phyloP scores from a whole-genome alignment of 2,113 vertebrate genomes.

The Channa argus region DNA sequence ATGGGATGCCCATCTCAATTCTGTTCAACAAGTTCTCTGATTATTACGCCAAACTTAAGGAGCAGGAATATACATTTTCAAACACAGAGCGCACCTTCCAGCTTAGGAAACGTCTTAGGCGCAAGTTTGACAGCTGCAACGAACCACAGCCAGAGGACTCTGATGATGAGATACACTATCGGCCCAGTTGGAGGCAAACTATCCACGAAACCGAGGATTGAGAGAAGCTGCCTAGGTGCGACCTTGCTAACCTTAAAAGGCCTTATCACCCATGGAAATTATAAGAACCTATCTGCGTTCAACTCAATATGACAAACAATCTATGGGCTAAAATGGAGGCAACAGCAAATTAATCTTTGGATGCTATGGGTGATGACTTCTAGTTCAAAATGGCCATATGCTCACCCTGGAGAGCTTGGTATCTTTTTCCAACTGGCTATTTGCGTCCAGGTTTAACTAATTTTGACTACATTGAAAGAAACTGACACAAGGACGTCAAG shows the following conservation, averaged over 20 bases:
- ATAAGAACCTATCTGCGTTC: conserved; percentile 56
- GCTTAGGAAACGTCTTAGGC: conserved; percentile 78
- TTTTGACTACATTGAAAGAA: conserved; percentile 25
- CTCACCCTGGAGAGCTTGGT: conserved; percentile 21
- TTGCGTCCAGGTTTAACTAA: conserved; percentile 9
- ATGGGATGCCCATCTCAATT: conserved; percentile 91
- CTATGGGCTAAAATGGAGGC: conserved; percentile 21
- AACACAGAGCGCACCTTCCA: conserved; percentile 80
- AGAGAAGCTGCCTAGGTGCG: conserved; percentile 15
- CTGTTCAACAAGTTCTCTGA: conserved; percentile 83
- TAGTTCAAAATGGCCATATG: conserved; percentile 33
- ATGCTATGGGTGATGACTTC: conserved; percentile 27
- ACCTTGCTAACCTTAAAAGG: conserved; percentile 51
- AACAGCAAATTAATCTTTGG: conserved; percentile 49
- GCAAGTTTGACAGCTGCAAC: conserved; percentile 76
- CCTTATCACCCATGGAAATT: conserved; percentile 55
- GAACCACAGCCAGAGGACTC: conserved; percentile 60
- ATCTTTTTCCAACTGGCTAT: conserved; percentile 27
- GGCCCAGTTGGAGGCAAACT: conserved; percentile 51
- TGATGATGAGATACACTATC: conserved; percentile 68
- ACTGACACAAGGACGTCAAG: conserved; percentile 29
- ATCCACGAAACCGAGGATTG: conserved; percentile 28
- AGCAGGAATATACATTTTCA: conserved; percentile 82
- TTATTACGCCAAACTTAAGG: conserved; percentile 90
- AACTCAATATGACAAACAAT: conserved; percentile 31